phyloP scores from a whole-genome alignment of 2,888 invertebrate genomes.

The Philonicus albiceps region DNA sequence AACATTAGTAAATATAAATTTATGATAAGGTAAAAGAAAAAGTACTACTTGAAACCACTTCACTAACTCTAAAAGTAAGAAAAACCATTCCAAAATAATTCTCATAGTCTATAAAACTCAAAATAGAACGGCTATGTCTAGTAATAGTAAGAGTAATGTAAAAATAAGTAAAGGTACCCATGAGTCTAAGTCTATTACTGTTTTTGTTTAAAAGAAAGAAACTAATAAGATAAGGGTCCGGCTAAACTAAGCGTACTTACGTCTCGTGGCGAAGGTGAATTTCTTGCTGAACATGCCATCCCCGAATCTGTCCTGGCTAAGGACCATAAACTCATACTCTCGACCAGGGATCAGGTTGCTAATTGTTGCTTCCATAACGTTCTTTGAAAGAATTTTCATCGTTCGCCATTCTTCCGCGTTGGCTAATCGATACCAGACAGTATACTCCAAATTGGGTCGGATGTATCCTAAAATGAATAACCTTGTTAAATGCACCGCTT shows the following conservation, averaged over 20 bases:
- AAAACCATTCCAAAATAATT: too few species aligned
- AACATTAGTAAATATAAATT: too few species aligned
- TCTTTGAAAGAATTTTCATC: slow-evolving; percentile 75
- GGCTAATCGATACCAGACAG: slow-evolving; percentile 83
- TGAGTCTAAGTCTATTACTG: too few species aligned
- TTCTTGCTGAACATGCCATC: slow-evolving; percentile 91
- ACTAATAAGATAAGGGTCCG: too few species aligned
- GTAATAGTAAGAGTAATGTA: too few species aligned
- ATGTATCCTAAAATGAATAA: slow-evolving; percentile 68
- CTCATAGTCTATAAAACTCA: too few species aligned
- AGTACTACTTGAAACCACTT: too few species aligned
- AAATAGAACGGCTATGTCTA: too few species aligned
- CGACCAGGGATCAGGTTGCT: slow-evolving; percentile 76
- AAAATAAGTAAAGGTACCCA: too few species aligned
- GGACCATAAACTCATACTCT: slow-evolving; percentile 90
- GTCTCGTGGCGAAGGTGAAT: slow-evolving; percentile 76
- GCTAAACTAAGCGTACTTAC: slow-evolving; percentile 51
- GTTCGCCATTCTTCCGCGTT: slow-evolving; percentile 85
- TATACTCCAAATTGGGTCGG: slow-evolving; percentile 80
- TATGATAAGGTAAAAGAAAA: too few species aligned
- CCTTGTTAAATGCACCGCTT: background rate
- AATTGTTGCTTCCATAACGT: slow-evolving; percentile 80
- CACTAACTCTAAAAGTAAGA: too few species aligned
- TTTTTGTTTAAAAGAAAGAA: too few species aligned
- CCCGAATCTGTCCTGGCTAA: slow-evolving; percentile 85